A percentile compares a stretch with the other conserved stretches of the same genome.
These are phyloP conservation scores for Triplophysa bombifrons DNA, from an alignment of 2,797 vertebrate species.

Conservation along the genomic window DNA sequence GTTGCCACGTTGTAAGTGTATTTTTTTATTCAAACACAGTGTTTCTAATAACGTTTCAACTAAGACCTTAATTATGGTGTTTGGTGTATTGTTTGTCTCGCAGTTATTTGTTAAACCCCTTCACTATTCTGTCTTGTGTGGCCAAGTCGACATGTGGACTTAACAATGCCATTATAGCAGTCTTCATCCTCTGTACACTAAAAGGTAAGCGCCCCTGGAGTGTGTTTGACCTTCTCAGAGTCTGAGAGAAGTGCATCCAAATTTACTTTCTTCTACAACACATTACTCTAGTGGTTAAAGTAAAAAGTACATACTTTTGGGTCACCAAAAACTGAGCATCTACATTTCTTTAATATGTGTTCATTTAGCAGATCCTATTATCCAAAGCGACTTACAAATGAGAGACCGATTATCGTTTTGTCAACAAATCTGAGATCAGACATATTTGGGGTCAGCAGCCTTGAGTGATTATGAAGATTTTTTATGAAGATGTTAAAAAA, in stretches of 20 bases:
- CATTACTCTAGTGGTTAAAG: neutral
- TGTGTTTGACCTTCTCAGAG: neutral
- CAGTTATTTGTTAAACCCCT: slow-evolving; percentile 96
- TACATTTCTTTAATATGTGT: no score
- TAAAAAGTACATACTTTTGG: no score
- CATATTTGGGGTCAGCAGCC: no score
- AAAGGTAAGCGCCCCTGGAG: slow-evolving; percentile 80
- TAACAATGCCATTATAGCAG: slow-evolving; percentile 89
- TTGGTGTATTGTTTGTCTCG: slow-evolving; percentile 59
- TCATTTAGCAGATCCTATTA: no score
- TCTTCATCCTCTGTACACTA: slow-evolving; percentile 91
- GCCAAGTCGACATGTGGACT: slow-evolving; percentile 96
- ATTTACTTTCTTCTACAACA: neutral
- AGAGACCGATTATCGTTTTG: neutral
- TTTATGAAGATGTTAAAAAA: no score
- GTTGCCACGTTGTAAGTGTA: slow-evolving; percentile 82
- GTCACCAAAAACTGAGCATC: no score
- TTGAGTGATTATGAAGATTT: no score
- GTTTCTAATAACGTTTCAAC: neutral
- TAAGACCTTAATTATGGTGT: neutral
- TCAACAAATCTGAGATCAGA: neutral
- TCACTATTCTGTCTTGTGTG: slow-evolving; percentile 93
- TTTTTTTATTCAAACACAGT: neutral
- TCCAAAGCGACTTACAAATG: no score
- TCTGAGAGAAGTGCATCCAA: no score